These are phyloP conservation scores for Dromococcyx pavoninus DNA, from an alignment of 2,797 vertebrate genomes.

Conservation along the genomic window DNA sequence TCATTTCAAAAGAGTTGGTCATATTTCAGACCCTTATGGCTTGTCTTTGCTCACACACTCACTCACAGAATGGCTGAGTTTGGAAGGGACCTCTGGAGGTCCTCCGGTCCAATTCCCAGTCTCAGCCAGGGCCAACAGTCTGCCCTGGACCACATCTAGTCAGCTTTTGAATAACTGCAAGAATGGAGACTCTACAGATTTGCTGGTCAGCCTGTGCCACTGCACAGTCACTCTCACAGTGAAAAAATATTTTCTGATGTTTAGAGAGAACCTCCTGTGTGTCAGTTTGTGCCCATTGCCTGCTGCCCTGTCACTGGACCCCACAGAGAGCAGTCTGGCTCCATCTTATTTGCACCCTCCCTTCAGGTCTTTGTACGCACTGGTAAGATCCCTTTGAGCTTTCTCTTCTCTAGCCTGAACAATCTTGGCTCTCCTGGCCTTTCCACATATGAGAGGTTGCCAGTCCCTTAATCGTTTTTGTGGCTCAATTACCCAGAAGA, in stretches of 20 bases:
- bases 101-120: fast-evolving
- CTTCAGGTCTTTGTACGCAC: not conserved
- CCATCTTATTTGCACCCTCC: not conserved
- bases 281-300: not conserved
- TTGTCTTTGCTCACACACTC: not conserved
- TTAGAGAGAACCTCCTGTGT: not conserved
- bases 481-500: not conserved
- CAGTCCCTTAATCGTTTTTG: not conserved
- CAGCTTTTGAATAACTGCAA: not conserved
- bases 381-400: not conserved
- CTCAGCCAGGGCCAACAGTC: not conserved
- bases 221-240: not conserved
- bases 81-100: not conserved
- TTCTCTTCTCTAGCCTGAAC: not conserved
- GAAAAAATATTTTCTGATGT: not conserved
- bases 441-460: not conserved
- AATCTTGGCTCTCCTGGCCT: not conserved
- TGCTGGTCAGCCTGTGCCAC: not conserved
- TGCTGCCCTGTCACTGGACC: not conserved
- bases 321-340: not conserved
- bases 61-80: not conserved
- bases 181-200: not conserved
- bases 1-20: not conserved
- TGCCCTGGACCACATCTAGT: not conserved
- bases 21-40: not conserved